phyloP scores from a whole-genome alignment of 2,888 invertebrate species.

The Scaptomyza polygonia region DNA sequence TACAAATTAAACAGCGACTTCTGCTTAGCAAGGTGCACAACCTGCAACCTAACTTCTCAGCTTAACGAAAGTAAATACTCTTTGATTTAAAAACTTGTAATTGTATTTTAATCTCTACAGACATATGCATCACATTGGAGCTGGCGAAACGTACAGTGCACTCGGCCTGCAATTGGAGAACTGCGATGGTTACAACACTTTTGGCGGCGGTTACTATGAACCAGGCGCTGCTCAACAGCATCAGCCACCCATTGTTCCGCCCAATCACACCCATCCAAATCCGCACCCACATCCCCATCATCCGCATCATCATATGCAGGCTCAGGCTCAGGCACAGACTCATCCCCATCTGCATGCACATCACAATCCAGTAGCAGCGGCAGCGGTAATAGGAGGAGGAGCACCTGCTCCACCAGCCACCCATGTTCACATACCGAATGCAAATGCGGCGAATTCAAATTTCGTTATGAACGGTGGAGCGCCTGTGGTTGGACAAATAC shows the following conservation, averaged over 20 bases:
- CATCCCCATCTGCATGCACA: slow-evolving; percentile 76
- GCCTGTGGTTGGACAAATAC: slow-evolving; percentile 45
- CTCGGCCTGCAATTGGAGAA: slow-evolving; percentile 82
- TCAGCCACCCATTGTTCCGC: slow-evolving; percentile 75
- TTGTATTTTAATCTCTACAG: slow-evolving; percentile 20
- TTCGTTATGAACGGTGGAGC: slow-evolving; percentile 61
- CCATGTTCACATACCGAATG: slow-evolving; percentile 63
- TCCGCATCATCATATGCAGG: slow-evolving; percentile 83
- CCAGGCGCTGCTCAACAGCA: slow-evolving; percentile 78
- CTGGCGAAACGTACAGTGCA: slow-evolving; percentile 73
- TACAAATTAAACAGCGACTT: slow-evolving; percentile 12
- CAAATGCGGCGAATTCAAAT: slow-evolving; percentile 44
- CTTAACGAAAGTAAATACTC: background rate
- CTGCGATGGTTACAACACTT: slow-evolving; percentile 80
- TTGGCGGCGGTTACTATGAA: slow-evolving; percentile 75
- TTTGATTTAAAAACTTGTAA: background rate
- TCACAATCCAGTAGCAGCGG: slow-evolving; percentile 53
- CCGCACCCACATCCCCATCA: slow-evolving; percentile 85
- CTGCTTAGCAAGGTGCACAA: background rate
- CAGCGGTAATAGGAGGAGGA: slow-evolving; percentile 53
- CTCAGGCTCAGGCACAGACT: slow-evolving; percentile 85
- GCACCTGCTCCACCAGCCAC: slow-evolving; percentile 81
- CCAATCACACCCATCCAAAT: slow-evolving; percentile 86
- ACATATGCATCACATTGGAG: slow-evolving; percentile 73
- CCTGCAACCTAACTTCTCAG: background rate